Conservation (phyloP, 1,140 invertebrate genomes). For the Whitmania pigra region DNA sequence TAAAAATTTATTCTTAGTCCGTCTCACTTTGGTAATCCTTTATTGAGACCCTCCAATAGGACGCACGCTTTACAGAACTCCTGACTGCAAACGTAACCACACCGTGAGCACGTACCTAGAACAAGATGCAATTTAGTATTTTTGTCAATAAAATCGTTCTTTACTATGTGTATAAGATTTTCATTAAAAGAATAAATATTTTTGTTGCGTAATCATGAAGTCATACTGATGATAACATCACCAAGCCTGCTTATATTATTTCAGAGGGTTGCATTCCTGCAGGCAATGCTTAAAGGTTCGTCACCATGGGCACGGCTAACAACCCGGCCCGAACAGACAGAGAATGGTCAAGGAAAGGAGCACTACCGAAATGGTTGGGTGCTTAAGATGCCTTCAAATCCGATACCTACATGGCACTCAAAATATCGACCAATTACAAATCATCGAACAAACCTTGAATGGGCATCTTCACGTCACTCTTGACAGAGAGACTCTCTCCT, state of each 20-base stretch:
- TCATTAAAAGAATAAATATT: background rate
- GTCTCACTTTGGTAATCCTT: conserved; percentile 60
- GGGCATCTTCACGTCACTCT: conserved; percentile 67
- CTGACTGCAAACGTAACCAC: conserved; percentile 91
- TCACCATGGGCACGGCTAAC: too few relatives aligned
- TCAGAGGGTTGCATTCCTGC: too few relatives aligned
- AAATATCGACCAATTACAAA: too few relatives aligned
- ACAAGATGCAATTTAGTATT: background rate
- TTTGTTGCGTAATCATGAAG: too few relatives aligned
- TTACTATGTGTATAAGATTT: conserved; percentile 4
- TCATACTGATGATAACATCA: too few relatives aligned
- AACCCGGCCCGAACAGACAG: too few relatives aligned
- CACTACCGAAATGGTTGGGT: too few relatives aligned
- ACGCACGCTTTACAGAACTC: conserved; percentile 91
- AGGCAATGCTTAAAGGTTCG: too few relatives aligned
- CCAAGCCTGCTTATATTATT: too few relatives aligned
- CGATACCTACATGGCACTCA: too few relatives aligned
- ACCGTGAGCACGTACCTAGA: conserved; percentile 57
- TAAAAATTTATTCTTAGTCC: background rate
- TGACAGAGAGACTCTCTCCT: conserved; percentile 72
- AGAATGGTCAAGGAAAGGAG: too few relatives aligned
- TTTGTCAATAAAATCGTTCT: conserved; percentile 2
- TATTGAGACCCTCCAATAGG: conserved; percentile 84
- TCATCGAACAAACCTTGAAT: conserved; percentile 49
- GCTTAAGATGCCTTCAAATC: too few relatives aligned